Evolutionary conservation across 2,888 invertebrate species (phyloP), one percentile per base, ranked within the genome.

Genomic region (Zaprionus lineosus): DNA sequence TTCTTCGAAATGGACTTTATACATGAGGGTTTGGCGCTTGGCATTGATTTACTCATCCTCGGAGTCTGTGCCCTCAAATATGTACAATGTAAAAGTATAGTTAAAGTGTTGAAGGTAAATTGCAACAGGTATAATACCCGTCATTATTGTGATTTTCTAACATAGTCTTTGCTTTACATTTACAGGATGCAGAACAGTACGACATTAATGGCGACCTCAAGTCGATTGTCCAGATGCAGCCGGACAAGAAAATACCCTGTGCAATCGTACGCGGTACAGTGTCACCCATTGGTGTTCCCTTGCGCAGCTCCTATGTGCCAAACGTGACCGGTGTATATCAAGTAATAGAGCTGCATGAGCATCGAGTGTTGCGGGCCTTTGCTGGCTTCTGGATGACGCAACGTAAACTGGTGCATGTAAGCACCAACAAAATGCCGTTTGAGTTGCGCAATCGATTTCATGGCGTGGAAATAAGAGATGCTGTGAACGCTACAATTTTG

Each of bases 341-440:
- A 87, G 93, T 94, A 72, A 91, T 96, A 44, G 94, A 94, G 79
- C 93, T 96, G 3, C 88, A 95, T 84, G 96, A 96, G 90, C 96
- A 96, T 91, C 93, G 95, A 3, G 93, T 95, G 64, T 94, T 95
- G n/a, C 91, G 96, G 76, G 95, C 94, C 21, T 93, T 94, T 3
- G 94, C 95, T n/a, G 96, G 96, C 2, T 96, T 95, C 90, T 96
- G 96, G 96, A 93, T 95, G 0, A 95, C 96, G 78, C 94, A 95
- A 82, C 94, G 95, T 28, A 92, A 94, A 66, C 93, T 94, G 1
- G 93, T 97, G 61, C 94, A 95, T 84, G 94, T 95, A 82, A 93
- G 94, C 6, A 93, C 93, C 84, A 95, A 96, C 88, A 92, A 93
- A 43, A 94, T 95, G 85, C 97, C 97, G 1, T 97, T 97, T 88